Conservation (phyloP, 2,888 invertebrate genomes). For the Philereme transversata region DNA sequence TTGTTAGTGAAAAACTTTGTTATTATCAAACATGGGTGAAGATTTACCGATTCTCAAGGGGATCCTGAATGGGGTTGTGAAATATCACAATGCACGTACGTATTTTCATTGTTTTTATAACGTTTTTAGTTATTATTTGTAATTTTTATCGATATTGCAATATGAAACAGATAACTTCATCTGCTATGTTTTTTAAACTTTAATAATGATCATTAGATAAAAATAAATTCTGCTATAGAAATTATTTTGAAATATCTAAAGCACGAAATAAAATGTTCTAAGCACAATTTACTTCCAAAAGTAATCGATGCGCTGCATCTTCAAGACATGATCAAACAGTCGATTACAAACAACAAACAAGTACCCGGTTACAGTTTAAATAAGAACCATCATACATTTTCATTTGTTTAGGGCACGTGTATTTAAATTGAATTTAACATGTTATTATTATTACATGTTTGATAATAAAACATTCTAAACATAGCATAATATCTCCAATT, state of each 20-base stretch:
- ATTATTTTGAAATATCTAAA: no score
- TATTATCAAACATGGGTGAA: constrained; percentile 90
- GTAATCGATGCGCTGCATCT: not conserved
- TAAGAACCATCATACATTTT: no score
- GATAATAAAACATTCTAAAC: no score
- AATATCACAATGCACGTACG: constrained; percentile 97
- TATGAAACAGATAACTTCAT: not conserved
- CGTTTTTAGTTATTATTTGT: not conserved
- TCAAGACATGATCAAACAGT: not conserved
- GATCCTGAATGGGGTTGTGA: constrained; percentile 94
- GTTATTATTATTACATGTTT: no score
- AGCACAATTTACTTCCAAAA: not conserved
- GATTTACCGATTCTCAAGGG: constrained; percentile 95
- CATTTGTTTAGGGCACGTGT: no score
- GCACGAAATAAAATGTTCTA: no score
- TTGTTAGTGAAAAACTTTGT: constrained; percentile 74
- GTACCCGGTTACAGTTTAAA: not conserved
- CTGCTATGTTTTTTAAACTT: not conserved
- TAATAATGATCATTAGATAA: not conserved
- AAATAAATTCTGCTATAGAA: not conserved
- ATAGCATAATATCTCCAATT: no score
- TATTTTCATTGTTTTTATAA: constrained; percentile 63
- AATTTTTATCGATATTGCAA: not conserved
- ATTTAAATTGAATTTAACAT: no score
- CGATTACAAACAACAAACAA: not conserved